Percentiles rank a stretch among this genome's conserved stretches.
phyloP scores from a whole-genome alignment of 2,113 vertebrate genomes.

The Carollia perspicillata region DNA sequence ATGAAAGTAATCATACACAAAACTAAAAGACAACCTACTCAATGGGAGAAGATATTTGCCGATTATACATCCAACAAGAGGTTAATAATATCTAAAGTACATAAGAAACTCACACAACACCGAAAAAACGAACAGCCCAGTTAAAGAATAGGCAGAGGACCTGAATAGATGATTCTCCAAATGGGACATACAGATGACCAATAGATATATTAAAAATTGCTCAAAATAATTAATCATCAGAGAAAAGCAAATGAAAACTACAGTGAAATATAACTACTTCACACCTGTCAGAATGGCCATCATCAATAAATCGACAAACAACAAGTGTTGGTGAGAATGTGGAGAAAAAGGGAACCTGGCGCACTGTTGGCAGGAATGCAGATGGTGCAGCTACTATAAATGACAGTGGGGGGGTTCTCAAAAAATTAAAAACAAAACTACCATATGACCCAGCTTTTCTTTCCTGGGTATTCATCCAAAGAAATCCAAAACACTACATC shows the following conservation, averaged over 20 bases:
- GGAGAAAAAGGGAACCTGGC: background rate
- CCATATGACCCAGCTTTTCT: background rate
- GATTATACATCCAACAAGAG: background rate
- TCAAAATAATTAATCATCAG: background rate
- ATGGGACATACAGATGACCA: background rate
- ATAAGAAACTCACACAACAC: background rate
- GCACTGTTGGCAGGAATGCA: background rate
- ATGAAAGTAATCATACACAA: background rate
- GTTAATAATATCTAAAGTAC: background rate
- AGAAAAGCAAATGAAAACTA: background rate
- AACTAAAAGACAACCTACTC: background rate
- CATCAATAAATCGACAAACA: background rate
- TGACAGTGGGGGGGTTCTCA: background rate
- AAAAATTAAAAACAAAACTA: background rate
- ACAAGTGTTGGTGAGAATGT: background rate
- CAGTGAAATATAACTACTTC: background rate
- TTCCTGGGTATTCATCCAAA: background rate
- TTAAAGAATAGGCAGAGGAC: background rate
- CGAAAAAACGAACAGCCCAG: background rate
- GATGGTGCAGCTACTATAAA: background rate
- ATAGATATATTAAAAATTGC: background rate
- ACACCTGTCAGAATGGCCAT: background rate
- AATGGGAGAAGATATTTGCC: background rate
- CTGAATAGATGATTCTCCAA: background rate
- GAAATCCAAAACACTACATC: background rate